Conservation (phyloP, 2,797 vertebrate genomes). For the Takifugu rubripes region DNA sequence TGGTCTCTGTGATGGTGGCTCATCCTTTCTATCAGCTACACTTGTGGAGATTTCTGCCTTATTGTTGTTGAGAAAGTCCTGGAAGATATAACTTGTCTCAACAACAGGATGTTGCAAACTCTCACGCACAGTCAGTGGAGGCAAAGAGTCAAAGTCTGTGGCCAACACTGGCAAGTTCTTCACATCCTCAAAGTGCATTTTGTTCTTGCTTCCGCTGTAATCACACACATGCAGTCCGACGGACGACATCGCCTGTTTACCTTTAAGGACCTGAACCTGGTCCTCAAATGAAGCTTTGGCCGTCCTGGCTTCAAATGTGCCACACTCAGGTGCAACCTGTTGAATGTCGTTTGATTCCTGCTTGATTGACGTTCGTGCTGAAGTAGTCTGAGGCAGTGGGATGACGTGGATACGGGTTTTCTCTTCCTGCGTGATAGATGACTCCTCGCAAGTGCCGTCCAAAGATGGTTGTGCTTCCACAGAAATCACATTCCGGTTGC, state of each 20-base stretch:
- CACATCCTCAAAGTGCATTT: constrained; percentile 59
- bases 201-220: constrained; percentile 42
- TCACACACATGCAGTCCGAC: constrained; percentile 42
- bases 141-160: constrained; percentile 71
- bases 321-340: constrained; percentile 59
- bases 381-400: constrained; percentile 34
- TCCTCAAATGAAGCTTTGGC: constrained; percentile 24
- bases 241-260: constrained; percentile 38
- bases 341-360: constrained; percentile 53
- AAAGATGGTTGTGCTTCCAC: constrained; percentile 31
- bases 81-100: constrained; percentile 73
- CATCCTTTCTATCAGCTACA: constrained; percentile 19
- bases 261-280: constrained; percentile 14
- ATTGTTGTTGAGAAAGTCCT: constrained; percentile 55
- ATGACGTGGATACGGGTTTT: constrained; percentile 29
- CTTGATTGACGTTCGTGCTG: constrained; percentile 34
- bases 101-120: constrained; percentile 74
- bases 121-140: constrained; percentile 76
- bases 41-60: constrained; percentile 42
- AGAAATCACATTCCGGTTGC: constrained; percentile 36
- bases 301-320: constrained; percentile 28
- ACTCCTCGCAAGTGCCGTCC: constrained; percentile 36
- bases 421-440: constrained; percentile 32
- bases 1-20: constrained; percentile 23
- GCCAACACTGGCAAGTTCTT: constrained; percentile 19